Evolutionary conservation across 2,797 vertebrate genomes (phyloP).

Genomic region (Enteromius trimaculatus): DNA sequence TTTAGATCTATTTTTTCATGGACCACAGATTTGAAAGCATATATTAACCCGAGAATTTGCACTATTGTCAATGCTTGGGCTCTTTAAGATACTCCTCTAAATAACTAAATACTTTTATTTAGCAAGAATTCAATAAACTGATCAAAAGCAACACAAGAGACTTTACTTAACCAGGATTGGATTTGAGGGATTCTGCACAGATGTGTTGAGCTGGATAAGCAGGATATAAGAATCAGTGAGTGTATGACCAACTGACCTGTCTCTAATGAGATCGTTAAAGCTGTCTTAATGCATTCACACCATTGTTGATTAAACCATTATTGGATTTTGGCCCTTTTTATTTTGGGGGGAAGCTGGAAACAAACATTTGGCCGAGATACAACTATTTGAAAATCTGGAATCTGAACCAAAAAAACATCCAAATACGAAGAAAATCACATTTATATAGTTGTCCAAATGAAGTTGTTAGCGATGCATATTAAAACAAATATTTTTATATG

Average conservation of each 20-base stretch:
- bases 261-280: constrained; percentile 36
- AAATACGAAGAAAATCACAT: neutral
- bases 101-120: neutral
- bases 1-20: neutral
- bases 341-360: neutral
- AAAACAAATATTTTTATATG: neutral
- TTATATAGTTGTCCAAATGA: neutral
- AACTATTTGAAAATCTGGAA: neutral
- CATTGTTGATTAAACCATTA: constrained; percentile 23
- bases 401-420: too few species aligned
- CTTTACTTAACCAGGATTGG: neutral
- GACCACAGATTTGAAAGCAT: neutral
- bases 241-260: neutral
- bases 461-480: neutral
- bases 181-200: neutral
- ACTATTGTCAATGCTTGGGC: neutral
- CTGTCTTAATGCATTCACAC: neutral
- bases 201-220: constrained; percentile 23
- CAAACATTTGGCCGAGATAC: neutral
- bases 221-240: constrained; percentile 23
- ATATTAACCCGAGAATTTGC: neutral
- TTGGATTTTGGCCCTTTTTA: neutral
- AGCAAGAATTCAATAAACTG: neutral
- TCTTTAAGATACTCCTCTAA: neutral
- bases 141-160: neutral